A percentile compares a stretch with the other conserved stretches of the same genome.
These are phyloP conservation scores for Leptopilina myrica DNA, from an alignment of 2,888 invertebrate species.

Conservation along the genomic window DNA sequence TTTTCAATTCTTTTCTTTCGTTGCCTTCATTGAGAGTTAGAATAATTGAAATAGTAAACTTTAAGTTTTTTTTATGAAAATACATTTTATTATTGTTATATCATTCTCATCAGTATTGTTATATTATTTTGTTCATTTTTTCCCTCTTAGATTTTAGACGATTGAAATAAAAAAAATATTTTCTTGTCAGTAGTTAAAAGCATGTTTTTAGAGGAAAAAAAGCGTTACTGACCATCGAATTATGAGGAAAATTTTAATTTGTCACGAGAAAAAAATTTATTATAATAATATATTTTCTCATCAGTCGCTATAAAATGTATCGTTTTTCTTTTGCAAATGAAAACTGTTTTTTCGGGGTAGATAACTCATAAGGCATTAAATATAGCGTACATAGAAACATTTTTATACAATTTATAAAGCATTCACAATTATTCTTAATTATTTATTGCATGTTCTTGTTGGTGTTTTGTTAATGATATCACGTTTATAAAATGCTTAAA, in stretches of 20 bases:
- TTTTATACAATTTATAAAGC: conserved; percentile 68
- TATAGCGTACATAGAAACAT: conserved; percentile 49
- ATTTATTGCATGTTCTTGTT: conserved; percentile 51
- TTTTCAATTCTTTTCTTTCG: background rate
- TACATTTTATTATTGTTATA: background rate
- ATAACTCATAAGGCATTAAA: conserved; percentile 35
- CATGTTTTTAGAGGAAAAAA: background rate
- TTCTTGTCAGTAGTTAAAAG: no score
- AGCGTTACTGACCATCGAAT: conserved; percentile 26
- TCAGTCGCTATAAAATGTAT: background rate
- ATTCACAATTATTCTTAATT: conserved; percentile 36
- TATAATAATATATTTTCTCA: background rate
- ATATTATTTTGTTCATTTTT: background rate
- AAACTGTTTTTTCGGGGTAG: conserved; percentile 19
- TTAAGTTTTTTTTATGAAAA: no score
- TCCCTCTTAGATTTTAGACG: no score
- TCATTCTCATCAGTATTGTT: background rate
- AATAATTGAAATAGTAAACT: no score
- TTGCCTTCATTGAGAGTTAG: no score
- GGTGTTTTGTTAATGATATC: conserved; percentile 50
- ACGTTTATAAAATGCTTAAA: conserved; percentile 42
- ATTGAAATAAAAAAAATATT: no score
- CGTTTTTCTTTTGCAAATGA: conserved; percentile 21
- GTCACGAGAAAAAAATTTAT: background rate
- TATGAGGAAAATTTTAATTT: conserved; percentile 1